Percentiles rank a stretch among this genome's conserved stretches.
Evolutionary conservation across 2,113 vertebrate genomes (phyloP).

Genomic region (Saiga tatarica): DNA sequence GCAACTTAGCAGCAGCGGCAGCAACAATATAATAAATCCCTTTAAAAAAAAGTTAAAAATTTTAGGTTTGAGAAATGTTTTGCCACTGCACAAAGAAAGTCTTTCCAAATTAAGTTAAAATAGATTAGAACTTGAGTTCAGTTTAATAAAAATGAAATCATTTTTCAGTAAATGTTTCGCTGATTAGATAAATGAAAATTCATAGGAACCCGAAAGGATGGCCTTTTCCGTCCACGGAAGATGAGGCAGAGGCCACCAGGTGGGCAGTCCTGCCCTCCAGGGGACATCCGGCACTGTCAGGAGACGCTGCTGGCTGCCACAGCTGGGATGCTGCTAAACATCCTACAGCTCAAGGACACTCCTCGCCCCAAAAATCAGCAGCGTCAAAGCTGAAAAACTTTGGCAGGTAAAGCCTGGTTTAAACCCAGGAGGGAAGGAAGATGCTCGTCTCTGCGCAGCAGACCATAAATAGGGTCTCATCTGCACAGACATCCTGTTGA

Average conservation of each 20-base stretch:
- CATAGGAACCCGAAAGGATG: not conserved
- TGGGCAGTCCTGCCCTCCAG: not conserved
- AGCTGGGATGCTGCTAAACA: not conserved
- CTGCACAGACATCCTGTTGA: not conserved
- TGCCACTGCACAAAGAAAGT: not conserved
- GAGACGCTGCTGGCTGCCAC: not conserved
- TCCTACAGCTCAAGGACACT: not conserved
- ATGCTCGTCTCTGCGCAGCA: not conserved
- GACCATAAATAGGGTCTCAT: not conserved
- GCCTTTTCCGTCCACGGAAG: not conserved
- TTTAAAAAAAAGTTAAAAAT: not conserved
- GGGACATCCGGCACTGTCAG: not conserved
- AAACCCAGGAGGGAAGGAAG: not conserved
- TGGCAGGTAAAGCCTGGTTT: not conserved
- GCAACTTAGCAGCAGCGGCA: too few relatives aligned
- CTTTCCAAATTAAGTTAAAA: conserved; percentile 11
- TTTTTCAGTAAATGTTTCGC: not conserved
- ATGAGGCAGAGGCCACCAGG: too few relatives aligned
- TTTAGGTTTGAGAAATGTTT: not conserved
- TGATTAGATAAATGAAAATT: not conserved
- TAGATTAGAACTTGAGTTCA: not conserved
- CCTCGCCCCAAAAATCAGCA: not conserved
- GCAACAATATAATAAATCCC: not conserved
- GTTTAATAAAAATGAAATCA: not conserved
- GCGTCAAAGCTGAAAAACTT: not conserved